Evolutionary conservation across 2,797 vertebrate genomes (phyloP).

Genomic region (Tragopan temminckii): DNA sequence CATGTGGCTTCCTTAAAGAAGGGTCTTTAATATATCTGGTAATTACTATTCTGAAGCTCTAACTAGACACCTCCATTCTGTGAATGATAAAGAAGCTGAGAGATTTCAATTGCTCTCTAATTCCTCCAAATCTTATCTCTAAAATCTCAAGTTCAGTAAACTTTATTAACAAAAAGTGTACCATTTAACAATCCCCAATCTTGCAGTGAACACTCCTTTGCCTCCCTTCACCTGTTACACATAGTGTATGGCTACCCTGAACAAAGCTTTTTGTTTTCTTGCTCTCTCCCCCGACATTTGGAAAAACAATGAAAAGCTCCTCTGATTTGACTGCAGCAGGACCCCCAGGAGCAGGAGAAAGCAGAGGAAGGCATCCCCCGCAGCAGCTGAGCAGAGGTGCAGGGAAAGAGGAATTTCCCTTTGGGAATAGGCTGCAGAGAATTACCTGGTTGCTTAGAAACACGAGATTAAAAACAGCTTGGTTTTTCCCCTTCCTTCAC

Average conservation of each 20-base stretch:
- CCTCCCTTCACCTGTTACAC: constrained; percentile 35
- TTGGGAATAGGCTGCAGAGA: constrained; percentile 25
- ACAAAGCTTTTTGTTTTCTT: background rate
- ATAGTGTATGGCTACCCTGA: background rate
- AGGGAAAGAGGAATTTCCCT: constrained; percentile 50
- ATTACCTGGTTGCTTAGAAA: constrained; percentile 74
- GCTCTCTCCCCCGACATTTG: background rate
- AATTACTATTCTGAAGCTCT: background rate
- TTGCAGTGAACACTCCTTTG: background rate
- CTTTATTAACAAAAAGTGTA: constrained; percentile 11
- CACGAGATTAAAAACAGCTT: constrained; percentile 52
- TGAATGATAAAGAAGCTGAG: background rate
- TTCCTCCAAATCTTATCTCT: background rate
- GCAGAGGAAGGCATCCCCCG: background rate
- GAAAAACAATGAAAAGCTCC: background rate
- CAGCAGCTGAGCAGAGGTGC: background rate
- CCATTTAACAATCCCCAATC: background rate
- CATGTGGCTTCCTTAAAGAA: background rate
- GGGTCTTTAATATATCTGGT: background rate
- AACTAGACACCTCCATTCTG: background rate
- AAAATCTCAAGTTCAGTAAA: background rate
- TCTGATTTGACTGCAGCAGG: background rate
- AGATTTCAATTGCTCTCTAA: background rate
- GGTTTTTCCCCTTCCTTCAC: constrained; percentile 39
- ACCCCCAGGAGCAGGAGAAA: background rate